Base-by-base conservation (phyloP, 2,797 vertebrate genomes). In the Crypturellus tataupa region DNA sequence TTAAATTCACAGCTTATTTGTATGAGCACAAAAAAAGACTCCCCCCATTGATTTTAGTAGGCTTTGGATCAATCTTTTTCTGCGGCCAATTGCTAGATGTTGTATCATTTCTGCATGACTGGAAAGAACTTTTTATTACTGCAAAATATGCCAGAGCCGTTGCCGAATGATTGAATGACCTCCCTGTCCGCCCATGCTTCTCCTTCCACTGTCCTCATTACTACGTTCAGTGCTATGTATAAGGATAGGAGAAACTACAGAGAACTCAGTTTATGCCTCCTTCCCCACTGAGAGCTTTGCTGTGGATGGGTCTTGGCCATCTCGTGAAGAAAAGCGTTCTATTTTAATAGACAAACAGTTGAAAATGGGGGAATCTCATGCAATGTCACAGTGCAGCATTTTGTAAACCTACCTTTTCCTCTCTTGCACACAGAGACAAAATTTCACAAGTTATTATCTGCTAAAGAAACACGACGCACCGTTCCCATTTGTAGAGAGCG, bases 401-500 rank as follows among this genome's bases (percentile, higher is more conserved):
- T 94, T 46, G 77, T 17, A 55, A 79, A 35, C 62, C 11, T 64
- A 56, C 37, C 60, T 82, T 86, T 51, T 47, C 7, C 37, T 6
- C 40, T 47, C 76, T 62, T 60, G 58, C 58, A 82, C 2, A 0
- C 11, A 44, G 23, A 72, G 76, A 46, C 5, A 85, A 37, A 29
- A 46, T 71, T 80, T 77, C 76, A 76, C 82, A 65, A 86, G 71
- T 56, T 40, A 33, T 47, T 70, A 56, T 33, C 60, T 87, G 29
- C 47, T 82, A 35, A 53, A 62, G 35, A 27, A 6, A 77, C 25
- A 27, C 0, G 2, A 85, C 71, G 23, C 18, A 19, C 55, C 95
- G 75, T 78, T 95, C 89, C 91, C 59, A 69, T 64, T n/a, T 72
- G 68, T 71, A 94, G 90, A 79, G 77, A 65, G 6, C 71, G 39